These are phyloP conservation scores for Aurelia coerulea DNA, from an alignment of 30 jellyfish, hydroid and myxozoan genomes.

Conservation along the genomic window DNA sequence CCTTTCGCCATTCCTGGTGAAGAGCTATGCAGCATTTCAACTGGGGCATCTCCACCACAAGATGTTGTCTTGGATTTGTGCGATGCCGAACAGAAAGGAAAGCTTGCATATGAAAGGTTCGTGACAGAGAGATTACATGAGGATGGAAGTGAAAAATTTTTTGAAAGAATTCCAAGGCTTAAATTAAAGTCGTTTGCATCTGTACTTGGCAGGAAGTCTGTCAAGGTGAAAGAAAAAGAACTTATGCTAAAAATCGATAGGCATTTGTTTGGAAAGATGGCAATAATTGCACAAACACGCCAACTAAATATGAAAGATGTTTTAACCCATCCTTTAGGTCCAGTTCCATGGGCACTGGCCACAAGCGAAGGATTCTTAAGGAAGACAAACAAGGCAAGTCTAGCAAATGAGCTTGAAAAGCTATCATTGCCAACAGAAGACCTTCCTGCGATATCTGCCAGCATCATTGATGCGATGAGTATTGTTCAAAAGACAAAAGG, in stretches of 20 bases:
- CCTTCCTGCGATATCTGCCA: not conserved
- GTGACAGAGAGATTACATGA: slow-evolving; percentile 11
- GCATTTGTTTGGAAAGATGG: slow-evolving; percentile 30
- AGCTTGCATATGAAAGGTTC: slow-evolving; percentile 30
- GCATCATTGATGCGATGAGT: slow-evolving; percentile 35
- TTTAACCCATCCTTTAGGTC: slow-evolving; percentile 47
- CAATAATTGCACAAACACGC: slow-evolving; percentile 51
- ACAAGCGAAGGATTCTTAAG: slow-evolving; percentile 21
- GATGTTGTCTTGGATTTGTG: slow-evolving; percentile 30
- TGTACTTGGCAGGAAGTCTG: no score
- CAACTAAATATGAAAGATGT: slow-evolving; percentile 52
- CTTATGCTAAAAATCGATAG: slow-evolving; percentile 19
- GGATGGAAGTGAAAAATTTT: slow-evolving; percentile 22
- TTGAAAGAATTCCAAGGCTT: slow-evolving; percentile 18
- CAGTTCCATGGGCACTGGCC: slow-evolving; percentile 63
- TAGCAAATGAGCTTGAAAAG: slow-evolving; percentile 17
- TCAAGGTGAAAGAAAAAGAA: no score
- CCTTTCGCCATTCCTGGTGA: slow-evolving; percentile 51
- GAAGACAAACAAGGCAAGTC: slow-evolving; percentile 49
- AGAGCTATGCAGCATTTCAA: slow-evolving; percentile 43
- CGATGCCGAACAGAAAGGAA: slow-evolving; percentile 13
- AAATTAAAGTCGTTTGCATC: not conserved
- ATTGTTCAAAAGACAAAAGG: slow-evolving; percentile 21
- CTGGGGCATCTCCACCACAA: slow-evolving; percentile 42
- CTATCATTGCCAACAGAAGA: slow-evolving; percentile 25